Percentiles rank a stretch among this genome's conserved stretches.
These are phyloP conservation scores for Cirrhinus mrigala DNA, from an alignment of 2,797 vertebrate species.

Conservation along the genomic window DNA sequence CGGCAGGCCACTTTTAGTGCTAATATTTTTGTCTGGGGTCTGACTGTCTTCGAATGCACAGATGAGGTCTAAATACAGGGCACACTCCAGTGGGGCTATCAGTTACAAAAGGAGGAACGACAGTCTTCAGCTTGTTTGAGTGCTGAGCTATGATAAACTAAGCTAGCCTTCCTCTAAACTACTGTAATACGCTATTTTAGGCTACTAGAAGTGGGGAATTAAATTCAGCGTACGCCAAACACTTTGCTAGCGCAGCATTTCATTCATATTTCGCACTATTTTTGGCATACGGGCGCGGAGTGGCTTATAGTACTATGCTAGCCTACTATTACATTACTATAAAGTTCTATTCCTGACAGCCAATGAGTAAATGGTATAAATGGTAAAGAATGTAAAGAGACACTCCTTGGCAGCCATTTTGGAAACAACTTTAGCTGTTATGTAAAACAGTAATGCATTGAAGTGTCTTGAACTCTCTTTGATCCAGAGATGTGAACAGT, in stretches of 20 bases:
- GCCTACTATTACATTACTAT: slow-evolving; percentile 33
- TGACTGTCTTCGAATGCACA: slow-evolving; percentile 56
- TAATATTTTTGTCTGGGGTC: slow-evolving; percentile 60
- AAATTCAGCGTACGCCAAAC: background rate
- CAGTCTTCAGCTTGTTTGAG: slow-evolving; percentile 46
- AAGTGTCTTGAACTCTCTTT: background rate
- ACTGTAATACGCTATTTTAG: slow-evolving; percentile 57
- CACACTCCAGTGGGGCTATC: slow-evolving; percentile 47
- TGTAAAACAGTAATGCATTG: slow-evolving; percentile 36
- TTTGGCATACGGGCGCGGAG: slow-evolving; percentile 3
- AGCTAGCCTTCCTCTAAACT: slow-evolving; percentile 30
- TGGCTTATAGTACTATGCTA: background rate
- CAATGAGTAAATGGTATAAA: slow-evolving; percentile 40
- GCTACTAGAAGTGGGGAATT: slow-evolving; percentile 24
- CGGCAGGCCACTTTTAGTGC: slow-evolving; percentile 36
- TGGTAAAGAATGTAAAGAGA: slow-evolving; percentile 50
- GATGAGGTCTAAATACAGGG: slow-evolving; percentile 58
- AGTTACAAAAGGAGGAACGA: slow-evolving; percentile 29
- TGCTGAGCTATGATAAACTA: slow-evolving; percentile 49
- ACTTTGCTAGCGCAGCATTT: slow-evolving; percentile 18
- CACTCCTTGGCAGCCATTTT: slow-evolving; percentile 48
- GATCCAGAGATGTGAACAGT: background rate
- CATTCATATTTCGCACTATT: slow-evolving; percentile 13
- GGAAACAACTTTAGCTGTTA: slow-evolving; percentile 27
- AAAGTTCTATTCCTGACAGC: slow-evolving; percentile 17